Evolutionary conservation across 2,113 vertebrate species (phyloP).

Genomic region (Nerophis ophidion): DNA sequence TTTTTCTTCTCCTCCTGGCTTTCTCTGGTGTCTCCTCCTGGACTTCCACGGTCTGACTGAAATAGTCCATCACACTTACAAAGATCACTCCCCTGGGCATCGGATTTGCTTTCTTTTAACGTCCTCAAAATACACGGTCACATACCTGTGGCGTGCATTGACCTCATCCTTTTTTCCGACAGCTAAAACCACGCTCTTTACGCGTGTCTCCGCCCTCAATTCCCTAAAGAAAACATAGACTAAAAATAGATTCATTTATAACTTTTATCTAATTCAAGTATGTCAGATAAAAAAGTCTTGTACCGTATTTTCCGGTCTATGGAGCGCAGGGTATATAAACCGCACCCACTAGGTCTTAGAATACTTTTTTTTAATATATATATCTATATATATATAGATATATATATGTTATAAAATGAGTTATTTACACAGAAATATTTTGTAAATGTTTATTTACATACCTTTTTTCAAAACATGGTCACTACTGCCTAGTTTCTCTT

Average conservation of each 20-base stretch:
- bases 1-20: conserved; percentile 17
- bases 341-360: too few relatives aligned
- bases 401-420: too few relatives aligned
- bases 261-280: neutral
- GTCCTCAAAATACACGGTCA: conserved; percentile 17
- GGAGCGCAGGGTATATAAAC: too few relatives aligned
- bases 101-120: conserved; percentile 27
- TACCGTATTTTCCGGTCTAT: too few relatives aligned
- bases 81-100: conserved; percentile 18
- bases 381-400: too few relatives aligned
- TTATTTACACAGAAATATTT: too few relatives aligned
- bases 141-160: conserved; percentile 35
- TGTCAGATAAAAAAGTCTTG: neutral
- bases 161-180: conserved; percentile 27
- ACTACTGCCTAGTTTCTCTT: too few relatives aligned
- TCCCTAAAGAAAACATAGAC: neutral
- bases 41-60: conserved; percentile 11
- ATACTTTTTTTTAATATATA: too few relatives aligned
- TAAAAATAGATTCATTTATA: neutral
- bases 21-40: conserved; percentile 2
- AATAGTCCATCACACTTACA: conserved; percentile 16
- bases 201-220: conserved; percentile 11
- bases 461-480: too few relatives aligned
- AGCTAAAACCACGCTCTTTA: conserved; percentile 20
- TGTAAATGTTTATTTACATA: too few relatives aligned